These are phyloP conservation scores for Pimephales promelas DNA, from an alignment of 2,113 vertebrate genomes.

Conservation along the genomic window DNA sequence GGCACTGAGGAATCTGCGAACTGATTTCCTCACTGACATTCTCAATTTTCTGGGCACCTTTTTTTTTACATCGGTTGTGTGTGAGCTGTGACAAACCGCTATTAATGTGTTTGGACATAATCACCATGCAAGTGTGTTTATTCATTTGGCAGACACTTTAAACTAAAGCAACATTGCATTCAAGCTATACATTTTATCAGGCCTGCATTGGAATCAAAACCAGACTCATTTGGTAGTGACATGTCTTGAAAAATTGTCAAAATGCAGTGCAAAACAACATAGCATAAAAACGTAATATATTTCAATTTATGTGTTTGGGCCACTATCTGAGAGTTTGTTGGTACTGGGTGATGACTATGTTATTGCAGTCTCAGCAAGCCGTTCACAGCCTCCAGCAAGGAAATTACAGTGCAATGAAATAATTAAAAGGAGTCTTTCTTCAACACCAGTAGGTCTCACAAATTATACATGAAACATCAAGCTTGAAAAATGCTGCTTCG, in stretches of 20 bases:
- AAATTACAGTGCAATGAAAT: conserved; percentile 72
- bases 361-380: conserved; percentile 68
- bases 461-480: conserved; percentile 62
- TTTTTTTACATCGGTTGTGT: neutral
- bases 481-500: conserved; percentile 67
- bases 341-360: conserved; percentile 62
- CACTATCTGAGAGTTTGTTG: conserved; percentile 42
- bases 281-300: neutral
- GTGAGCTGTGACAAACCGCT: neutral
- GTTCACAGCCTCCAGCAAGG: conserved; percentile 63
- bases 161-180: neutral
- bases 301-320: conserved; percentile 56
- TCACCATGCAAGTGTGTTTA: neutral
- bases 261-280: neutral
- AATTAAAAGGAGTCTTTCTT: conserved; percentile 79
- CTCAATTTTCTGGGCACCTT: neutral
- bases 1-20: neutral
- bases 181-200: neutral
- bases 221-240: neutral
- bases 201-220: neutral
- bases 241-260: neutral
- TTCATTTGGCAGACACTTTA: neutral
- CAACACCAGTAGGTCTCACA: conserved; percentile 62
- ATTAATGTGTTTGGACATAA: neutral
- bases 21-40: neutral